Conservation (phyloP, 2,797 vertebrate genomes). For the Tinamus major region DNA sequence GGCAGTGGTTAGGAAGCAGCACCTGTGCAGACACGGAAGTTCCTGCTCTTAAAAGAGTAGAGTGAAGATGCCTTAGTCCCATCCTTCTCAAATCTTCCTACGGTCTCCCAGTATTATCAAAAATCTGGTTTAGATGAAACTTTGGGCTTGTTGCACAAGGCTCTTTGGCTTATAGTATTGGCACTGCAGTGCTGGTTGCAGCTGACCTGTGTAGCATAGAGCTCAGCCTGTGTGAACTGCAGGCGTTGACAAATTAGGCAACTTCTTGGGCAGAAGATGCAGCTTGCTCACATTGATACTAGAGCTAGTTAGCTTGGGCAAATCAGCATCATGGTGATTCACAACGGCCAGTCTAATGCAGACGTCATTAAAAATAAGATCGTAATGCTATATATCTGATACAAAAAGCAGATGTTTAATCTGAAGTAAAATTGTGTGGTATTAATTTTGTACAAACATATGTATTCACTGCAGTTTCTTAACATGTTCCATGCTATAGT, state of each 20-base stretch:
- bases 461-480: conserved; percentile 40
- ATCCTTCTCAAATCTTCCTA: background rate
- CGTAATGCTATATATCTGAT: background rate
- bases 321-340: background rate
- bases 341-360: background rate
- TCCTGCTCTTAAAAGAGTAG: background rate
- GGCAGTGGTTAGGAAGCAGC: background rate
- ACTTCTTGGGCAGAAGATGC: background rate
- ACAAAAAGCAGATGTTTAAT: background rate
- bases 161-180: background rate
- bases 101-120: background rate
- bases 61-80: background rate
- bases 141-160: background rate
- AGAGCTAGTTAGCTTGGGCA: background rate
- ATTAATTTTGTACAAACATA: background rate
- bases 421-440: background rate
- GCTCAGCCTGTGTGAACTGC: background rate
- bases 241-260: background rate
- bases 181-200: background rate
- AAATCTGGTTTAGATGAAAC: background rate
- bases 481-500: conserved; percentile 79
- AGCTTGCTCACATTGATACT: background rate
- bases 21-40: background rate
- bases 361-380: background rate
- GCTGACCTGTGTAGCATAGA: background rate